Evolutionary conservation across 2,888 invertebrate species (phyloP).

Genomic region (Portevinia maculata): DNA sequence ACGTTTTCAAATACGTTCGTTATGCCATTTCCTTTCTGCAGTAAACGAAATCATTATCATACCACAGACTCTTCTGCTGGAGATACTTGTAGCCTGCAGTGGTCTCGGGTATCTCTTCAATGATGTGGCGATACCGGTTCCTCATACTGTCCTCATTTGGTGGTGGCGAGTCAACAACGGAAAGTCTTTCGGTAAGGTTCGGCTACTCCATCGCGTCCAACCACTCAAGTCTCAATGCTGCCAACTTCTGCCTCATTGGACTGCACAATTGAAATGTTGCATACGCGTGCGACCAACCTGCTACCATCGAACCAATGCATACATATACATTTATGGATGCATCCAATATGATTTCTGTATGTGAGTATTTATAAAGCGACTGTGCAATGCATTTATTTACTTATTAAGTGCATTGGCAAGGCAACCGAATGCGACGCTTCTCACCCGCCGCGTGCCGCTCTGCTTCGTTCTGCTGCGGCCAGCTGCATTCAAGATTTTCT

Average conservation of each 20-base stretch:
- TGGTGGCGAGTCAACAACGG: no score
- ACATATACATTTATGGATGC: background rate
- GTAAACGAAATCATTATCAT: no score
- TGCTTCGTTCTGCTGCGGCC: background rate
- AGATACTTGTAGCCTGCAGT: no score
- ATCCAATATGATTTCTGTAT: background rate
- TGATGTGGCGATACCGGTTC: no score
- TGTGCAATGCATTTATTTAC: constrained; percentile 34
- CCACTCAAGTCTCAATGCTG: no score
- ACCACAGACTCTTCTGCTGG: no score
- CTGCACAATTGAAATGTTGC: constrained; percentile 36
- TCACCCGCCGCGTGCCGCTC: background rate
- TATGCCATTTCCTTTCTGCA: no score
- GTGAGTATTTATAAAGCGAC: constrained; percentile 31
- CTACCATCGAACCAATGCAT: constrained; percentile 1
- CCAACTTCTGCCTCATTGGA: constrained; percentile 4
- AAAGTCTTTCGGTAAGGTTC: no score
- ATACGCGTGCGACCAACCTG: constrained; percentile 33
- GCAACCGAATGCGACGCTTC: background rate
- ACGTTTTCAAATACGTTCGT: no score
- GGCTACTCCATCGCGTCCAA: no score
- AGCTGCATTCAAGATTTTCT: constrained; percentile 37
- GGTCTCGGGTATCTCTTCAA: no score
- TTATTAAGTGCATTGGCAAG: constrained; percentile 31
- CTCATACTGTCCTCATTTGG: no score